Base-by-base conservation (phyloP, 2,888 invertebrate species). In the Adelognathus sp. region DNA sequence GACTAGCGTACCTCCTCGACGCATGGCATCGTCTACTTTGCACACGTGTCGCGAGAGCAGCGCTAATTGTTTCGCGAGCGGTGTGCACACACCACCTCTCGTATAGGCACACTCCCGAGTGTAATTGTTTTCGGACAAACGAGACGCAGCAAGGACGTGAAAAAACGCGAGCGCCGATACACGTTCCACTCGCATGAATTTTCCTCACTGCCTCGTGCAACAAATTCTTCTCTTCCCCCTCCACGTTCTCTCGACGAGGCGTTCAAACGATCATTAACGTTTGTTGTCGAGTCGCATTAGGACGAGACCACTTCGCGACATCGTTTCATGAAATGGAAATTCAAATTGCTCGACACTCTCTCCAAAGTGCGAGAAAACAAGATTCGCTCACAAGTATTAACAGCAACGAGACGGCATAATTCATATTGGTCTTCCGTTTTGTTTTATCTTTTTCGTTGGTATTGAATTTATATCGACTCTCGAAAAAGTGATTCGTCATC, bases 41-140 rank as follows among this genome's bases (percentile, higher is more conserved):
- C 21, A 58, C 70, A 79, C 44, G 41, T 39, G 75, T 33, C 44
- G 16, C 33, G 16, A 18, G 61, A 75, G 29, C 31, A 60, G 44
- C 61, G 79, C 66, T 79, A 79, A 79, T 79, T 79, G 54, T 64
- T 70, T 24, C 31, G 52, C 18, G 66, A 75, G 54, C 75, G 54
- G 64, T 66, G 52, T 66, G 69, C 75, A 75, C 70, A 79, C 54
- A 71, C 16, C n/a, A 6, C 41, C 14, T 36, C 16, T 41, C 64
- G 29, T 9, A 39, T n/a, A 69, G 36, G 27, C 36, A 11, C 7
- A 11, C 46, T 21, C 63, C 46, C 56, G 63, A 18, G 31, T 16
- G 52, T 52, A 52, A 78, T 74, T 74, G 64, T 66, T 66, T 70
- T 74, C 50, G 52, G 50, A 78, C 74, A 70, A 78, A 74, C 69